Conservation (phyloP, 2,888 invertebrate genomes). For the Aphodius granarius region DNA sequence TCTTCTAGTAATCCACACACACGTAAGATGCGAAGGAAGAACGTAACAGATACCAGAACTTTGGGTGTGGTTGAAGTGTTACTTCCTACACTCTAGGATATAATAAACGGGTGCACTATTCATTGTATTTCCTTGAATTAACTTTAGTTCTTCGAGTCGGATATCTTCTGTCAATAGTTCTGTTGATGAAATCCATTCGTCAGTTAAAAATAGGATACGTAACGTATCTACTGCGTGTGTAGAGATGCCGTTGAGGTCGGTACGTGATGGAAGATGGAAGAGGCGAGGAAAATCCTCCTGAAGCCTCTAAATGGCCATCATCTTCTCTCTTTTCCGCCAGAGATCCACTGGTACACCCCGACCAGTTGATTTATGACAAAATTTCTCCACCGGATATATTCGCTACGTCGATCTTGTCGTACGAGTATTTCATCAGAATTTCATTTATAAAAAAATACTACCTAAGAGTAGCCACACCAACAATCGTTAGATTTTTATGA, state of each 20-base stretch:
- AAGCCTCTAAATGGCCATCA: conserved; percentile 50
- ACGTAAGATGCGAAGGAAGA: not conserved
- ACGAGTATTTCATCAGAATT: not conserved
- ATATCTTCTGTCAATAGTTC: not conserved
- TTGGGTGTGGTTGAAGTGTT: not conserved
- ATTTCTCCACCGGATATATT: not conserved
- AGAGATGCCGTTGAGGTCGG: conserved; percentile 24
- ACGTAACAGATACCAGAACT: not conserved
- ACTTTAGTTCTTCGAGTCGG: too few relatives aligned
- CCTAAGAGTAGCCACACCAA: not conserved
- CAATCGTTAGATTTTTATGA: too few relatives aligned
- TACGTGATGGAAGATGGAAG: conserved; percentile 3
- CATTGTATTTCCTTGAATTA: not conserved
- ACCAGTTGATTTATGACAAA: conserved; percentile 45
- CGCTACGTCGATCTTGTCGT: not conserved
- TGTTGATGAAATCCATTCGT: not conserved
- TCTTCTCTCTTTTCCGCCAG: conserved; percentile 44
- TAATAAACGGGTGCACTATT: not conserved
- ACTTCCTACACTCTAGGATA: not conserved
- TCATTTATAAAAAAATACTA: not conserved
- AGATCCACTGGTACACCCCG: conserved; percentile 44
- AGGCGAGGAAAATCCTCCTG: conserved; percentile 29
- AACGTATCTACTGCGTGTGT: not conserved
- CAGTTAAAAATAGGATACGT: not conserved
- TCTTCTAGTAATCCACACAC: too few relatives aligned